Evolutionary conservation across 2,888 invertebrate species (phyloP).

Genomic region (Apodemia hepburni): DNA sequence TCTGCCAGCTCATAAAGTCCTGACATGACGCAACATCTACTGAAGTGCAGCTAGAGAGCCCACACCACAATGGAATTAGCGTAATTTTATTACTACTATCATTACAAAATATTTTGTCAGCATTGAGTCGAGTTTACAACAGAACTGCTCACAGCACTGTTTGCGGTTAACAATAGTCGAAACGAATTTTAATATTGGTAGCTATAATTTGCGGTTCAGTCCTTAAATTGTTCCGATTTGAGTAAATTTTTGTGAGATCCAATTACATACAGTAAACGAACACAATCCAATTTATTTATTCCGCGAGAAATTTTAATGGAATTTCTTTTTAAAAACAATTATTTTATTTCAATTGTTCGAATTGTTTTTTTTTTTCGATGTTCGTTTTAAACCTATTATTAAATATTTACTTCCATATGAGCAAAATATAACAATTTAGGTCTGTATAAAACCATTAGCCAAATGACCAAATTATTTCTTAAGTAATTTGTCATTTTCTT

Average conservation of each 20-base stretch:
- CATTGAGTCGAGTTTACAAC: conserved; percentile 36
- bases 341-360: not conserved
- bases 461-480: too few species aligned
- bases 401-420: not conserved
- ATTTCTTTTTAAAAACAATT: not conserved
- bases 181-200: conserved; percentile 54
- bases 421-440: too few species aligned
- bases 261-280: conserved; percentile 22
- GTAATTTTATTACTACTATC: too few species aligned
- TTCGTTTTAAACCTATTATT: not conserved
- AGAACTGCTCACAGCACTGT: conserved; percentile 41
- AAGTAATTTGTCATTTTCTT: too few species aligned
- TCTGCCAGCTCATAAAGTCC: too few species aligned
- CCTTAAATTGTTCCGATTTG: conserved; percentile 30
- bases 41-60: too few species aligned
- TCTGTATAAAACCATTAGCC: too few species aligned
- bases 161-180: conserved; percentile 59
- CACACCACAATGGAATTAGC: too few species aligned
- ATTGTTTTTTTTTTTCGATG: not conserved
- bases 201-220: conserved; percentile 58
- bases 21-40: too few species aligned
- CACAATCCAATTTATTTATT: not conserved
- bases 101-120: too few species aligned
- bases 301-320: conserved; percentile 3
- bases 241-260: conserved; percentile 21